A percentile compares a stretch with the other conserved stretches of the same genome.
These are phyloP conservation scores for Phyllotis vaccarum DNA, from an alignment of 2,797 vertebrate genomes.

Conservation along the genomic window DNA sequence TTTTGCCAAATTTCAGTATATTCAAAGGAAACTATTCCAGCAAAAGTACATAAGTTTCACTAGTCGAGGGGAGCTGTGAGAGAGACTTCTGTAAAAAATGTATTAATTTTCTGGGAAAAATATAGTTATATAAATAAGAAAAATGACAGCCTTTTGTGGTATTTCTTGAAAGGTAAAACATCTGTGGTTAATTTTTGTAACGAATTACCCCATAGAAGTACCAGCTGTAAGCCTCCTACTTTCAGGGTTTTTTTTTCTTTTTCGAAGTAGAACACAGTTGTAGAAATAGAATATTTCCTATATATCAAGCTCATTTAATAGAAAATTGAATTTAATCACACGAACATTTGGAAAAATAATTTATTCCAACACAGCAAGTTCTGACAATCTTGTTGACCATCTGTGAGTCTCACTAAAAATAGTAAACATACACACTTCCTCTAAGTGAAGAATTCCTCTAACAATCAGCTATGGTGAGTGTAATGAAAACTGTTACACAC, in stretches of 20 bases:
- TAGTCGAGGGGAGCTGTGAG: neutral
- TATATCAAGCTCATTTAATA: conserved; percentile 29
- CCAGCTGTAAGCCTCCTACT: neutral
- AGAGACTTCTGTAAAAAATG: neutral
- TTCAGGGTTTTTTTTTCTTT: conserved; percentile 61
- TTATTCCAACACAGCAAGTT: conserved; percentile 35
- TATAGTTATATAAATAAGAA: neutral
- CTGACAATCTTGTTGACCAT: conserved; percentile 34
- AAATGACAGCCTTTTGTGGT: neutral
- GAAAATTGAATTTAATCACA: conserved; percentile 27
- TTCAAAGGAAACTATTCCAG: neutral
- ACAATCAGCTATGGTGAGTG: conserved; percentile 7
- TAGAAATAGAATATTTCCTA: conserved; percentile 37
- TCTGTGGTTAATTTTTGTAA: conserved; percentile 4
- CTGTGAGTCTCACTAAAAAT: conserved; percentile 65
- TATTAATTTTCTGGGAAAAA: neutral
- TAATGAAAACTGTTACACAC: conserved; percentile 34
- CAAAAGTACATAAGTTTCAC: conserved; percentile 28
- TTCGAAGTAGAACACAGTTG: conserved; percentile 18
- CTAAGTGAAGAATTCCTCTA: conserved; percentile 46
- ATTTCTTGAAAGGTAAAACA: neutral
- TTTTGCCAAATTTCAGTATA: conserved; percentile 56
- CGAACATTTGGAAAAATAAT: conserved; percentile 59
- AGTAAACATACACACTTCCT: conserved; percentile 54
- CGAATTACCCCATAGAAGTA: conserved; percentile 24